Evolutionary conservation across 2,888 invertebrate genomes (phyloP).

Genomic region (Orchesella flavescens): DNA sequence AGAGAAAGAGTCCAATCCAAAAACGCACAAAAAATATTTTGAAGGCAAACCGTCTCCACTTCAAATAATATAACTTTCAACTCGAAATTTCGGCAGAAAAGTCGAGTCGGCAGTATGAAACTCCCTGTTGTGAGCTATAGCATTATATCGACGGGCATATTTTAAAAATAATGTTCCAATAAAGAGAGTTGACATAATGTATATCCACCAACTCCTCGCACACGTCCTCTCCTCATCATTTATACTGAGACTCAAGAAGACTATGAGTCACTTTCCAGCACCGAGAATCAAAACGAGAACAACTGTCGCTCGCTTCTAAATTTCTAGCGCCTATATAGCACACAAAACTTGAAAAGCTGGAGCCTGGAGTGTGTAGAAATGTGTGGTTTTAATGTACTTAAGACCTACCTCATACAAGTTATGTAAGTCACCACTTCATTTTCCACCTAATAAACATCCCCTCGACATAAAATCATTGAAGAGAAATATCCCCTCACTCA

Average conservation of each 20-base stretch:
- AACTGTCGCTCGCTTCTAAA: conserved; percentile 14
- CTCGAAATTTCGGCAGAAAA: no score
- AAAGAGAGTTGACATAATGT: neutral
- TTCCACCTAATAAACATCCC: conserved; percentile 60
- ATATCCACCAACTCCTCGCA: conserved; percentile 7
- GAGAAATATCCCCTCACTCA: conserved; percentile 35
- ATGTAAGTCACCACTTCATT: conserved; percentile 68
- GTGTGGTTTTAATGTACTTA: conserved; percentile 38
- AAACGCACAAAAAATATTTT: no score
- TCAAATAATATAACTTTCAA: no score
- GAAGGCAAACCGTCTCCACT: no score
- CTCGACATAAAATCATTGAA: conserved; percentile 39
- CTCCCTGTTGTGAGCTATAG: neutral
- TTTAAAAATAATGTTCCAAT: neutral
- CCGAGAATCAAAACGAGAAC: conserved; percentile 15
- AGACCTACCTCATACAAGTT: conserved; percentile 59
- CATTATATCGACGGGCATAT: neutral
- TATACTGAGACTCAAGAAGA: neutral
- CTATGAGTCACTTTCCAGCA: conserved; percentile 41
- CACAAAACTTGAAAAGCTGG: neutral
- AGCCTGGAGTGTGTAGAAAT: conserved; percentile 1
- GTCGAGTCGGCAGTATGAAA: neutral
- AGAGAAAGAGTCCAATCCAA: no score
- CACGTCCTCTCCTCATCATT: conserved; percentile 35
- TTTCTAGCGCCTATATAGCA: neutral